Base-by-base conservation (phyloP, 2,113 vertebrate genomes). In the Mesocricetus auratus region DNA sequence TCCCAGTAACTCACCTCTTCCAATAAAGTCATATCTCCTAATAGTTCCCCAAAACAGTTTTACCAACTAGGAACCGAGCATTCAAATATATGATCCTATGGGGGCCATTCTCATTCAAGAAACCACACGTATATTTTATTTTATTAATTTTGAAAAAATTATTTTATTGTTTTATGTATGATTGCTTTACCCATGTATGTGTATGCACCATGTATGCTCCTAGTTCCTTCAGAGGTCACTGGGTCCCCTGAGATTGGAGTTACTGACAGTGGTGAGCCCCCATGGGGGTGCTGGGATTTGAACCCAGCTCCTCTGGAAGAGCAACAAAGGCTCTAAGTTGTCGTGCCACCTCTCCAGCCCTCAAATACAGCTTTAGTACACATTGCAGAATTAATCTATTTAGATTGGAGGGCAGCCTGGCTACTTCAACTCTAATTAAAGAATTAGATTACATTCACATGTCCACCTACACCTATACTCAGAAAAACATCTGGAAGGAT, bases 291-390 rank as follows among this genome's bases (percentile, higher is more conserved):
- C 79, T 16, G 12, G 12, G 79, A 82, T 82, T 39, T 82, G 53
- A 82, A 60, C 56, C 36, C 13, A 5, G 21, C 1, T 60, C 53
- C 78, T 82, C 56, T 82, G 53, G 36, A 60, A 82, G 75, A 79
- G 16, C 47, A 79, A 45, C 29, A 36, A 78, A 12, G n/a, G 53
- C 11, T 82, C 78, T 82, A n/a, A 82, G 36, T 58, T 82, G 6
- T 58, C 24, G 79, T 60, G 79, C 36, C 53, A 26, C 16, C 79
- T 13, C 10, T 16, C 53, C 21, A 82, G 53, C 79, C 11, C 56
- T 60, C 69, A 93, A 94, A 74, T 93, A 91, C 31, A 90, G 62
- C n/a, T 42, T 79, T 87, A 87, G 75, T 94, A 94, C 50, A 26
- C 45, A 68, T 53, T 93, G 91, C 56, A 90, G 42, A 90, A 75